Conservation (phyloP, 2,797 vertebrate genomes). For the Rhabdophis nuchalis region DNA sequence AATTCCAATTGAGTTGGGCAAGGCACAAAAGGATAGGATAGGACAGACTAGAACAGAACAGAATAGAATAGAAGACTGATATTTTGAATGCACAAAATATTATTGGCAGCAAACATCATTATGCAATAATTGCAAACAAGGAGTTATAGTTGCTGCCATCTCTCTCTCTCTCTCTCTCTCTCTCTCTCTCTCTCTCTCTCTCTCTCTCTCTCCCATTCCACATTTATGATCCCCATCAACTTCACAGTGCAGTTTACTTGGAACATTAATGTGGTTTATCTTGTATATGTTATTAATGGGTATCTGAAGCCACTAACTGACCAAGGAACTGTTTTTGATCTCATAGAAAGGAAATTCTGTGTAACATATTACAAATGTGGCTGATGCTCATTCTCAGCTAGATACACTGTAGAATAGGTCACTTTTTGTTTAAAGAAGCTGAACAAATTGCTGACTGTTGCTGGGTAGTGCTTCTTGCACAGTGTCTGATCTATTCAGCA, state of each 20-base stretch:
- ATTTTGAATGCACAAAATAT: background rate
- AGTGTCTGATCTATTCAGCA: background rate
- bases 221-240: background rate
- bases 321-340: background rate
- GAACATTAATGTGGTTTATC: background rate
- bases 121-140: background rate
- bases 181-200: too few species aligned
- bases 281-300: background rate
- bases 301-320: background rate
- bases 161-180: too few species aligned
- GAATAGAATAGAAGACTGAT: background rate
- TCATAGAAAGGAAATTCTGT: background rate
- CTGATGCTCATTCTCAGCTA: background rate
- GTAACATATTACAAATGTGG: background rate
- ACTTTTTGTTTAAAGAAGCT: background rate
- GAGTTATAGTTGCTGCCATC: background rate
- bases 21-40: too few species aligned
- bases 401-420: background rate
- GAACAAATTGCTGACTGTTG: background rate
- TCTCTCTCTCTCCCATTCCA: background rate
- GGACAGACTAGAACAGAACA: too few species aligned
- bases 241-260: background rate
- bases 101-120: background rate
- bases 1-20: background rate
- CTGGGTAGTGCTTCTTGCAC: background rate